Evolutionary conservation across 2,113 vertebrate genomes (phyloP), one percentile per base, ranked within the genome.

Genomic region (Chascanopsetta lugubris): DNA sequence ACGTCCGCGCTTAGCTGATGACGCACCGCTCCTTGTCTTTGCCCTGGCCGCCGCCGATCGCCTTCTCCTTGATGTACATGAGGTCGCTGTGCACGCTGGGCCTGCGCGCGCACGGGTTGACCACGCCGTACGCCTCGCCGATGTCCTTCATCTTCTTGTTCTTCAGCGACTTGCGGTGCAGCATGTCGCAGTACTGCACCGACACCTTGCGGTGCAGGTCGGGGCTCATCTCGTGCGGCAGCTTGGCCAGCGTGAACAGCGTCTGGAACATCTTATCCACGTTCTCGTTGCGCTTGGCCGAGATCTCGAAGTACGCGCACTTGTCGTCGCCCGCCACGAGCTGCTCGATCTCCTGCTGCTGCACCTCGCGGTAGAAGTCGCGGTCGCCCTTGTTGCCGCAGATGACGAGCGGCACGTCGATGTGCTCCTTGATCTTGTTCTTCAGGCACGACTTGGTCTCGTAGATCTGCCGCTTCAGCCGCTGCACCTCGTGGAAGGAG

Each of bases 71-170:
- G 49, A 99, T 97, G 87, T 98, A 99, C 95, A 97, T 93, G 72
- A 99, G 94, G 92, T 99, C 97, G 20, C 97, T 99, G 93, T 99
- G 97, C 69, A 98, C 95, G 61, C 97, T 99, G 25, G 97, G 97
- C 24, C 97, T 84, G 42, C 96, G 93, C 15, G 97, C 97, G 4
- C 95, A 98, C 55, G 97, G 96, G 0, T 94, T 96, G 54, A 99
- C 93, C 49, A 99, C 89, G 18, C 97, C 97, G 1, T 96, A 97
- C 9, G 96, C 96, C 17, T 98, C 96, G 4, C 85, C 87, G 0
- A 91, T 89, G 0, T 95, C 95, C 30, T 95, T 95, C 64, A 94
- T 70, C 76, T 95, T 96, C 75, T 94, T 94, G 85, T 83, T 92
- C 43, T 95, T 94, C 79, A 97, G 68, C 0, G 94, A 92, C 79